Conservation (phyloP, 1,140 invertebrate genomes). For the Sitobion miscanthi region DNA sequence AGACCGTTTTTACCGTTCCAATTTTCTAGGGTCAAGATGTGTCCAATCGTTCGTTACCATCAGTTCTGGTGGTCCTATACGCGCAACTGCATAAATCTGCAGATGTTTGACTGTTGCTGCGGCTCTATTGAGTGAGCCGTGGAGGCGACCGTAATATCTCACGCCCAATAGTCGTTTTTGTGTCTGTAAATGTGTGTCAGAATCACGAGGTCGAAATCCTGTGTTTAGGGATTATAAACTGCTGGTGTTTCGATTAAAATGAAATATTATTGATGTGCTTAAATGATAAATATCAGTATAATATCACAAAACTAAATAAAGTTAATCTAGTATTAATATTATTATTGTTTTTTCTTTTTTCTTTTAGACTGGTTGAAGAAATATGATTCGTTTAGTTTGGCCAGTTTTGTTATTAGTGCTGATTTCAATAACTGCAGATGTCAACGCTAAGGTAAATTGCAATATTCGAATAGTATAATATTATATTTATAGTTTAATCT, state of each 20-base stretch:
- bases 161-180: background rate
- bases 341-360: background rate
- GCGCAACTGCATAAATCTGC: background rate
- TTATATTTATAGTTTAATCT: background rate
- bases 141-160: background rate
- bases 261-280: background rate
- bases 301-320: background rate
- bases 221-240: background rate
- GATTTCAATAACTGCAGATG: slow-evolving; percentile 7
- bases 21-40: background rate
- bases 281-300: background rate
- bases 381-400: slow-evolving; percentile 28
- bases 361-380: slow-evolving; percentile 29
- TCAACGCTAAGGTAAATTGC: slow-evolving; percentile 37
- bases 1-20: background rate
- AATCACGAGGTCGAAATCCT: background rate
- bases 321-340: background rate
- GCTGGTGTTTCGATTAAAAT: background rate
- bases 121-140: too few relatives aligned
- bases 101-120: background rate
- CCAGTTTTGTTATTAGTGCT: slow-evolving; percentile 35
- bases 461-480: background rate
- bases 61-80: background rate
- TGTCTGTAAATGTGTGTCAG: background rate
- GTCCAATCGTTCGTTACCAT: background rate